Evolutionary conservation across 2,113 vertebrate genomes (phyloP), one percentile per base, ranked within the genome.

Genomic region (Kryptolebias marmoratus): DNA sequence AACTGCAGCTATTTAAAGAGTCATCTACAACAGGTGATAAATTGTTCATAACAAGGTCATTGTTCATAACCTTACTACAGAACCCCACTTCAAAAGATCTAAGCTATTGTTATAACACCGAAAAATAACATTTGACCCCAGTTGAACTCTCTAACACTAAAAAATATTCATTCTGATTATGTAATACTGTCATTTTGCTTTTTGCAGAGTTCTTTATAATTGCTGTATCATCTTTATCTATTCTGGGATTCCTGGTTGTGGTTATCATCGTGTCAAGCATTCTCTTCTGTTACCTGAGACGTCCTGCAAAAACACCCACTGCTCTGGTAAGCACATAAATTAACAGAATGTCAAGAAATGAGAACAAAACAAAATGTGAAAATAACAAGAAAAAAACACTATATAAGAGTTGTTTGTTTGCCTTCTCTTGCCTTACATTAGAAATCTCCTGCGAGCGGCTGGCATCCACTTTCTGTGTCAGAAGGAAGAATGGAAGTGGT

Each of bases 231-330:
- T 86, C 55, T 44, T 36, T 91, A 3, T 58, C 79, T 11, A 0
- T 62, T 50, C 9, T 93, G 64, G 75, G 63, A 48, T 49, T 71
- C 16, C 3, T 91, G 44, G 42, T 7, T 6, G 1, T 72, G 1
- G 0, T 77, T 11, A 30, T 42, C 4, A 22, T 91, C 13, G 45
- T 71, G 0, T 53, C 22, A 9, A 1, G 22, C 8, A 18, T 61
- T 13, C 11, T 92, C 16, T 50, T 76, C 22, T 90, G 71, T 82
- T 92, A 92, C 67, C 58, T 93, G 39, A 91, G 7, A 53, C 55
- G 11, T 28, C 91, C 90, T 31, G 83, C 53, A 45, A 92, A 93
- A 89, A 92, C 84, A 53, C 94, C 93, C 5, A 56, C 30, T 56
- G 83, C 49, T 12, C 28, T 95, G 89, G 94, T 94, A 76, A 89